Evolutionary conservation across 2,888 invertebrate species (phyloP).

Genomic region (Troides oblongomaculatus): DNA sequence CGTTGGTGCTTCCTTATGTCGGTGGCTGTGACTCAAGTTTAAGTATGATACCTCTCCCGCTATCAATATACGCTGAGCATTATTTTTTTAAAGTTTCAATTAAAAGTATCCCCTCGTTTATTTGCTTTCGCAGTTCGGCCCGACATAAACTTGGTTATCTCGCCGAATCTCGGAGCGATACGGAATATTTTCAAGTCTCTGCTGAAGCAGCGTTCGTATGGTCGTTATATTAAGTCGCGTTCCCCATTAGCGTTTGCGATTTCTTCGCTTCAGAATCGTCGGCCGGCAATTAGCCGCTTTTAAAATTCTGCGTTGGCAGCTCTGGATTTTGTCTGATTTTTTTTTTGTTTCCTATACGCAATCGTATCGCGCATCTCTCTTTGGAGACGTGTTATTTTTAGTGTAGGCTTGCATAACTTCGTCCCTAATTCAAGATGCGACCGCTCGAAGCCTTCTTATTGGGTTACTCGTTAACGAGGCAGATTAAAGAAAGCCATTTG

Average conservation of each 20-base stretch:
- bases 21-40: too few relatives aligned
- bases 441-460: slow-evolving; percentile 10
- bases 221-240: slow-evolving; percentile 28
- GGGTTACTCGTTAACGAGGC: slow-evolving; percentile 16
- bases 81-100: slow-evolving; percentile 24
- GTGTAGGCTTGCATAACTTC: slow-evolving; percentile 25
- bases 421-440: slow-evolving; percentile 28
- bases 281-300: slow-evolving; percentile 43
- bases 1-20: too few relatives aligned
- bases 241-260: slow-evolving; percentile 28
- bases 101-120: slow-evolving; percentile 25
- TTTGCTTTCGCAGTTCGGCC: slow-evolving; percentile 17
- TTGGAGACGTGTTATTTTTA: slow-evolving; percentile 29
- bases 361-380: slow-evolving; percentile 30
- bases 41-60: not conserved
- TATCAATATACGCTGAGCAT: slow-evolving; percentile 20
- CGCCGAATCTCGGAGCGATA: slow-evolving; percentile 21
- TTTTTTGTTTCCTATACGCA: slow-evolving; percentile 11
- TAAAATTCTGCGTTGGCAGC: slow-evolving; percentile 42
- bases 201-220: slow-evolving; percentile 21
- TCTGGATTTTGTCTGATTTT: slow-evolving; percentile 33
- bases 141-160: slow-evolving; percentile 28
- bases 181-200: slow-evolving; percentile 23
- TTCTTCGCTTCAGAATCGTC: slow-evolving; percentile 42
- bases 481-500: slow-evolving; percentile 20